Evolutionary conservation across 2,888 invertebrate genomes (phyloP), one percentile per base, ranked within the genome.

Genomic region (Terebella lapidaria): DNA sequence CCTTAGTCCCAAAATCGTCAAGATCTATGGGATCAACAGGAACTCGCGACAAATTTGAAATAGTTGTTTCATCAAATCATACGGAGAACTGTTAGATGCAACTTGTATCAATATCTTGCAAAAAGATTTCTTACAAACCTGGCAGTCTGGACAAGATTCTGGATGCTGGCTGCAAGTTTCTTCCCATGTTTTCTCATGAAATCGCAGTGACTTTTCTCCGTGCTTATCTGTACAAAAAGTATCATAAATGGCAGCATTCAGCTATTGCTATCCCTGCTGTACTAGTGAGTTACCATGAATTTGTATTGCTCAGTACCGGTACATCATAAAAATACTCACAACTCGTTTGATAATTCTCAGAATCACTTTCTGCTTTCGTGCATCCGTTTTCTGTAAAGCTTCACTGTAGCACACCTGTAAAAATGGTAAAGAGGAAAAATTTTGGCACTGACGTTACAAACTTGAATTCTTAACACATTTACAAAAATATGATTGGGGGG

Each of bases 311-410:
- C n/a, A n/a, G n/a, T n/a, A n/a, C n/a, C 2, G 45, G 46, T 10
- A 26, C 10, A 22, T 46, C 10, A 5, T 15, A 22, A 46, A 56
- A 18, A 15, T 26, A 65, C 72, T 62, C 61, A 78, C 74, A 72
- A 79, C 60, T 66, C 79, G 61, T 64, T 81, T 81, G 49, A 80
- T 74, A 25, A 81, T 73, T 42, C 80, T 62, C 22, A 81, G 71
- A 25, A 81, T 63, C 52, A 79, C 71, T 64, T 80, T 79, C 68
- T 79, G 78, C 65, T 74, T 78, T 66, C 77, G 79, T 3, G 71
- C 69, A 62, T 79, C 77, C 56, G 76, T 71, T 49, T 70, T 69
- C 63, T 70, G 69, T 56, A 80, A 64, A 15, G 75, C 73, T 54
- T 72, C 72, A 55, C 75, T 74, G 71, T 76, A 79, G 59, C 69